Base-by-base conservation (phyloP, 2,797 vertebrate genomes). In the Novumbra hubbsi region DNA sequence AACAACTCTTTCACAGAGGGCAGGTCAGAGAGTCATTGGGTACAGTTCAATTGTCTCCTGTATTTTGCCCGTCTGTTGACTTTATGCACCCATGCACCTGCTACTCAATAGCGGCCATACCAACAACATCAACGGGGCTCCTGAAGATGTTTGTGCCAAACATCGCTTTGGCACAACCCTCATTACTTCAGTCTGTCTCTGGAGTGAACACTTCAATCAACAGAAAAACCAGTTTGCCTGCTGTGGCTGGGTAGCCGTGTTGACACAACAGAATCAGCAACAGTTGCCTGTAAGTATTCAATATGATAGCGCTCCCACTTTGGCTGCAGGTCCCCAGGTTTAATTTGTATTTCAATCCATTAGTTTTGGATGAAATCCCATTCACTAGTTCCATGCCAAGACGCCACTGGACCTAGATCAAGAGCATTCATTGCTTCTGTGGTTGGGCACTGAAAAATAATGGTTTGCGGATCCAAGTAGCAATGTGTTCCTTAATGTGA, bases 151-250 rank as follows among this genome's bases (percentile, higher is more conserved):
- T n/a, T n/a, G n/a, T n/a, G n/a, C n/a, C n/a, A n/a, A 30, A 68
- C 66, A 62, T 49, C 16, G 14, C 19, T 76, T 73, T 76, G 78
- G 78, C 78, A 79, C 70, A 66, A 76, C 66, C 66, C 41, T 45
- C 41, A 45, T 45, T 45, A 45, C 11, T n/a, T 57, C 32, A 60
- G 55, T 24, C 32, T 21, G 30, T 15, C 50, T 38, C 49, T 28
- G 19, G 28, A 55, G 50, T n/a, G 19, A 11, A 70, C 28, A 55
- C 45, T 4, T 17, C 28, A 60, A 55, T 60, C 9, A 38, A 32
- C 17, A 7, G 66, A 41, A 41, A 15, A 41, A 38, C 19, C 12
- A 38, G 30, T 21, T 7, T 6, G 12, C 41, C 8, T 9, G 62
- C 15, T 17, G 28, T 32, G 4, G 24, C 28, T 64, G 27, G 30